Conservation (phyloP, 2,797 vertebrate genomes). For the Lepidocolaptes lacrymiger region DNA sequence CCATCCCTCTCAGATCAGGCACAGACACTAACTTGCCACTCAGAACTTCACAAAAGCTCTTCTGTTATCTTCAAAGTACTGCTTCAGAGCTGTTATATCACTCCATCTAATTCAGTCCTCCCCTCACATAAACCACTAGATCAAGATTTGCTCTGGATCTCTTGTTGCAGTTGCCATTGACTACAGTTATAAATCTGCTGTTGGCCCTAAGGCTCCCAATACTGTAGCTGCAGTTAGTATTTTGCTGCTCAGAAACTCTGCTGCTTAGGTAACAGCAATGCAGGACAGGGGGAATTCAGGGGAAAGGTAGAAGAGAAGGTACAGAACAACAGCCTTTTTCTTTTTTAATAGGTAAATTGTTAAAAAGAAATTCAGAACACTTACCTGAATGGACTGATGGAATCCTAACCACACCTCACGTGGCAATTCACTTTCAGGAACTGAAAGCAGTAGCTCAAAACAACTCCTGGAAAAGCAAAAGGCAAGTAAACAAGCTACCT, state of each 20-base stretch:
- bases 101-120: neutral
- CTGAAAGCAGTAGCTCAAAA: slow-evolving; percentile 95
- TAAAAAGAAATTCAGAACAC: slow-evolving; percentile 17
- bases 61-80: neutral
- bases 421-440: slow-evolving; percentile 93
- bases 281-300: neutral
- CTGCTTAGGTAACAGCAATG: neutral
- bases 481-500: slow-evolving; percentile 22
- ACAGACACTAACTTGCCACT: neutral
- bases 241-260: neutral
- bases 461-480: slow-evolving; percentile 88
- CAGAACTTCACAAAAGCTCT: neutral
- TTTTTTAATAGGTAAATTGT: neutral
- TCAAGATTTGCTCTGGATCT: neutral
- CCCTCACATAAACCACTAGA: neutral
- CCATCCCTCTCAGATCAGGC: neutral
- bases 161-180: neutral
- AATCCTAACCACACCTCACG: slow-evolving; percentile 92
- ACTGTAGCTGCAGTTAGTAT: neutral
- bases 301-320: neutral
- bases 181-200: neutral
- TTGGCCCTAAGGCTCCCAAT: neutral
- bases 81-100: neutral
- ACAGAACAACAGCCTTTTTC: neutral
- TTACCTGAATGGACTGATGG: slow-evolving; percentile 93